Evolutionary conservation across 1,140 invertebrate species (phyloP), one percentile per base, ranked within the genome.

Genomic region (Diprion similis): DNA sequence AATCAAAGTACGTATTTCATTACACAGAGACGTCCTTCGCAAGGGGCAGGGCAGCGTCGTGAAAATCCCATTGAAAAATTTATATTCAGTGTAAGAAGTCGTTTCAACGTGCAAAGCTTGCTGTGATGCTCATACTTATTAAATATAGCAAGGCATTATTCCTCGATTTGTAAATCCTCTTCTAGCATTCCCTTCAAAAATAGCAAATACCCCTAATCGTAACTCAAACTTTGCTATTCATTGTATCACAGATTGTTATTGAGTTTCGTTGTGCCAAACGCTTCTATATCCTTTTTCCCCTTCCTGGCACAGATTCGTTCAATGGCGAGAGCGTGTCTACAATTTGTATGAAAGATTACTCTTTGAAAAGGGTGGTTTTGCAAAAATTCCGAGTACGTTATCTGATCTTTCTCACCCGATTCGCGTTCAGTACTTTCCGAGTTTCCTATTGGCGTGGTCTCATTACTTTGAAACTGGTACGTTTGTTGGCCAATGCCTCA

Each of bases 391-490:
- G 70, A 46, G 47, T 75, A 70, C 47, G 37, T 65, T 47, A 48
- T 69, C 68, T 71, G 37, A 47, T 72, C 10, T 70, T 46, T 66
- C 17, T 68, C 75, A 69, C 71, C 66, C n/a, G 46, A 46, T 72
- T 51, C 59, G 70, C 64, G 75, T 71, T 74, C 15, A 66, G 46
- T 37, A 10, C 24, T 46, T 67, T 48, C 68, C 15, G 6, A 13
- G 15, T 17, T 13, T 64, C 65, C 18, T 47, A 46, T 75, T 70
- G 75, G 37, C 88, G 85, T 71, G 87, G 85, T 74, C 84, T 85
- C 85, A 88, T 86, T 24, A 89, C 85, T 83, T 89, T 89, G 69
- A 89, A 89, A 75, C 86, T 88, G 70, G 84, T 83, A 73, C 84
- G 86, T 76, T 88, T 88, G 76, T 82, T 89, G 24, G 86, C 83